Percentiles rank a stretch among this genome's conserved stretches.
Evolutionary conservation across 1,140 invertebrate species (phyloP).

Genomic region (Drosophila truncata): DNA sequence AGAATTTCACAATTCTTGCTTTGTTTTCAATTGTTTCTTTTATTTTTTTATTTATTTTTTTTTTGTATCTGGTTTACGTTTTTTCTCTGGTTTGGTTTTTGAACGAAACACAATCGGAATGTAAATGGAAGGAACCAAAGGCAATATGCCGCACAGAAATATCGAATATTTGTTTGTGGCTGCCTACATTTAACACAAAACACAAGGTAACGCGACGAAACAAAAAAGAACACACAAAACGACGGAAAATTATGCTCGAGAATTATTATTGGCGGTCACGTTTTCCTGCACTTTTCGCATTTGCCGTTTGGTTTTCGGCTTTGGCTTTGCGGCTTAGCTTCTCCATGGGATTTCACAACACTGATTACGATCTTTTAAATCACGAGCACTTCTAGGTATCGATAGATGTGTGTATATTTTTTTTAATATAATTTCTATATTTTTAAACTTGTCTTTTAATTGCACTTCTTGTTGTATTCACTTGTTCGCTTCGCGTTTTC

Average conservation of each 20-base stretch:
- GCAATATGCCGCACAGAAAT: constrained; percentile 26
- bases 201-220: constrained; percentile 40
- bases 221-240: constrained; percentile 30
- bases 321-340: constrained; percentile 32
- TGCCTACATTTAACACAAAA: constrained; percentile 65
- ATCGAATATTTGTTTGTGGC: constrained; percentile 48
- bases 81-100: constrained; percentile 5
- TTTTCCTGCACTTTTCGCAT: constrained; percentile 44
- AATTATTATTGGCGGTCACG: constrained; percentile 41
- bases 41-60: not conserved
- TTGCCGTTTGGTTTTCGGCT: constrained; percentile 39
- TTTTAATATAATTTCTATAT: not conserved
- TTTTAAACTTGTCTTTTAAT: constrained; percentile 11
- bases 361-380: constrained; percentile 33
- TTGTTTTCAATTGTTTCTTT: constrained; percentile 18
- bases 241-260: constrained; percentile 33
- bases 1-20: constrained; percentile 32
- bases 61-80: constrained; percentile 6
- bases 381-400: constrained; percentile 53
- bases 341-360: constrained; percentile 56
- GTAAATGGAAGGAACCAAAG: constrained; percentile 24
- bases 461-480: constrained; percentile 13
- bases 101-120: constrained; percentile 25
- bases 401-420: constrained; percentile 16
- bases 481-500: constrained; percentile 12